A percentile compares a stretch with the other conserved stretches of the same genome.
phyloP scores from a whole-genome alignment of 2,113 vertebrate genomes.

The Carettochelys insculpta region DNA sequence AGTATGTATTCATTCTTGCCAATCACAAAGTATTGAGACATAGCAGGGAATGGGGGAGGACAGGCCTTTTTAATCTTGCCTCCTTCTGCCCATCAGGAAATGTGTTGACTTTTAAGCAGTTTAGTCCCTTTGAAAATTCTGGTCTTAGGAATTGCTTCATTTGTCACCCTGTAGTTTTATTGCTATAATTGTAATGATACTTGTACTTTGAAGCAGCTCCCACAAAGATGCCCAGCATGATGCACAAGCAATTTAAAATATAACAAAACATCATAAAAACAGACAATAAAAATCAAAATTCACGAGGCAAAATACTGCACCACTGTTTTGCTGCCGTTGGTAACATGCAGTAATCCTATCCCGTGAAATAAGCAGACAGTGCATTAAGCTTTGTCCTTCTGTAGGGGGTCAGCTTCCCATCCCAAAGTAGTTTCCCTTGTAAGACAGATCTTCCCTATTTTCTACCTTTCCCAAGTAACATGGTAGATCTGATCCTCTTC shows the following conservation, averaged over 20 bases:
- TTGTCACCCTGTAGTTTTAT: slow-evolving; percentile 44
- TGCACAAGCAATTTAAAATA: slow-evolving; percentile 62
- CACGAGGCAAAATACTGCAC: not conserved
- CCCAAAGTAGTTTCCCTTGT: not conserved
- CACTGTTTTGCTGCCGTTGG: not conserved
- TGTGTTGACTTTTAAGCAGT: slow-evolving; percentile 51
- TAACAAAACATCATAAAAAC: slow-evolving; percentile 43
- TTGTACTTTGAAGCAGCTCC: slow-evolving; percentile 45
- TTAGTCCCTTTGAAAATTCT: slow-evolving; percentile 9
- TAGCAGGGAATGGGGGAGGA: not conserved
- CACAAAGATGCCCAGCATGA: not conserved
- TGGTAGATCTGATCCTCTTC: not conserved
- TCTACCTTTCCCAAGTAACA: not conserved
- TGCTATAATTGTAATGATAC: slow-evolving; percentile 20
- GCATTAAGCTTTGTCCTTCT: not conserved
- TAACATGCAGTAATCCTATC: not conserved
- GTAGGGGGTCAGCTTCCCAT: not conserved
- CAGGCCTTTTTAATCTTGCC: slow-evolving; percentile 48
- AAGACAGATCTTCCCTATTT: not conserved
- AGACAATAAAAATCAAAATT: not conserved
- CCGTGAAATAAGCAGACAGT: not conserved
- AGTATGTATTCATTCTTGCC: not conserved
- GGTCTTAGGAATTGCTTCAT: slow-evolving; percentile 46
- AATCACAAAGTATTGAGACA: slow-evolving; percentile 12
- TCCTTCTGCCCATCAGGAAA: slow-evolving; percentile 47